These are phyloP conservation scores for Steatocranus sp. DNA, from an alignment of 2,797 vertebrate species.

Conservation along the genomic window DNA sequence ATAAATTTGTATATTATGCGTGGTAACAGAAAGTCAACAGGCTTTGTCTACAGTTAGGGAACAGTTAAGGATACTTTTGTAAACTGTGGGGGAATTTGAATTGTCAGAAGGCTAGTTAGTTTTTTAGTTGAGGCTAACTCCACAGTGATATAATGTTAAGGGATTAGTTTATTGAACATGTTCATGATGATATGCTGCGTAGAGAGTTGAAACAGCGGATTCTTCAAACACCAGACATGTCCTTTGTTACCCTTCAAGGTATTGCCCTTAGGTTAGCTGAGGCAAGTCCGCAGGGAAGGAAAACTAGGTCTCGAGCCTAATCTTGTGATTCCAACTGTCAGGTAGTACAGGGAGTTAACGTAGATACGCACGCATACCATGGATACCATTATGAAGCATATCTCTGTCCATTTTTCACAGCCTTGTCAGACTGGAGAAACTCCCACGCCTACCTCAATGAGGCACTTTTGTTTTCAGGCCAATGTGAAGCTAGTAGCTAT, in stretches of 20 bases:
- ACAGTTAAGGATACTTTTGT: neutral
- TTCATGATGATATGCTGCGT: neutral
- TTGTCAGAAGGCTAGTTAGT: neutral
- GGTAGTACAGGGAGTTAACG: neutral
- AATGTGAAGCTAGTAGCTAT: neutral
- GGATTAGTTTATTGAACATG: neutral
- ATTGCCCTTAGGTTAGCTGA: neutral
- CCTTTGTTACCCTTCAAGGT: neutral
- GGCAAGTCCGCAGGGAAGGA: neutral
- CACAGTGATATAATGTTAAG: neutral
- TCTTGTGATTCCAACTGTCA: neutral
- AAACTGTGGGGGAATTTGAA: rapidly evolving
- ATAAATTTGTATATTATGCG: neutral
- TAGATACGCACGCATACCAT: neutral
- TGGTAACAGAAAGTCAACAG: neutral
- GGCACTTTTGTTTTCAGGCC: neutral
- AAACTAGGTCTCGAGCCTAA: neutral
- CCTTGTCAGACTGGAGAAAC: neutral
- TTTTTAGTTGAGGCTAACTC: slow-evolving; percentile 20
- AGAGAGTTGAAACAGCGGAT: neutral
- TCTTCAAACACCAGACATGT: neutral
- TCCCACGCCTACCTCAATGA: neutral
- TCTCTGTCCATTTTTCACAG: neutral
- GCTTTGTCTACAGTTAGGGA: neutral
- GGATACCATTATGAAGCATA: neutral